Evolutionary conservation across 2,113 vertebrate genomes (phyloP), one percentile per base, ranked within the genome.

Genomic region (Xiphias gladius): DNA sequence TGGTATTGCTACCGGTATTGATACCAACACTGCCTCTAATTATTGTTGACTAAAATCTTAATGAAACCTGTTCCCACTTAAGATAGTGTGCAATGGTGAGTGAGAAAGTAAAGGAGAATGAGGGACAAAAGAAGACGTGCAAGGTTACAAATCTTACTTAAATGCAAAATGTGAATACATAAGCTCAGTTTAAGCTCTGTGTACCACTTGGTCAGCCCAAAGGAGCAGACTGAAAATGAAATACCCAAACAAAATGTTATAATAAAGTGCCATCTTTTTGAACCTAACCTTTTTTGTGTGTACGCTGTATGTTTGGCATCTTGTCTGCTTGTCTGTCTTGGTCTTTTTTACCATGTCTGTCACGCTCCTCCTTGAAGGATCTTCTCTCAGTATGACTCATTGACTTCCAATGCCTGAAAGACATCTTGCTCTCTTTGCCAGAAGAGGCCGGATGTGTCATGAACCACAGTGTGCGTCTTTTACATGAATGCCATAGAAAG

Each of bases 381-480:
- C 86, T 88, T 76, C 41, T 77, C 84, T 66, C 89, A 88, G 84
- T 80, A 73, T 93, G 93, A 91, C 68, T 90, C 83, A 79, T 26
- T 86, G 80, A 84, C 90, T 88, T 87, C 78, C 64, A 80, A 80
- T 83, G 81, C 78, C 84, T 92, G 83, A 84, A 88, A 92, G 89
- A 91, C 73, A 85, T 92, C 91, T 87, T 84, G 82, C 86, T 88
- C 46, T 85, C 75, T 89, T 79, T 90, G 88, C 93, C 93, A 93
- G 79, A 69, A 89, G 87, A 90, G 89, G 90, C 93, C 92, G 94
- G 94, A 95, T 95, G 92, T 93, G 88, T 94, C 93, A 92, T 84
- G 90, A 86, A 88, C 89, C 91, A 92, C 82, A 79, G 83, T 67
- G 91, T 83, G 86, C 84, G 84, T 88, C 76, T 93, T 93, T 91